phyloP scores from a whole-genome alignment of 1,140 invertebrate species.

The Orius laevigatus region DNA sequence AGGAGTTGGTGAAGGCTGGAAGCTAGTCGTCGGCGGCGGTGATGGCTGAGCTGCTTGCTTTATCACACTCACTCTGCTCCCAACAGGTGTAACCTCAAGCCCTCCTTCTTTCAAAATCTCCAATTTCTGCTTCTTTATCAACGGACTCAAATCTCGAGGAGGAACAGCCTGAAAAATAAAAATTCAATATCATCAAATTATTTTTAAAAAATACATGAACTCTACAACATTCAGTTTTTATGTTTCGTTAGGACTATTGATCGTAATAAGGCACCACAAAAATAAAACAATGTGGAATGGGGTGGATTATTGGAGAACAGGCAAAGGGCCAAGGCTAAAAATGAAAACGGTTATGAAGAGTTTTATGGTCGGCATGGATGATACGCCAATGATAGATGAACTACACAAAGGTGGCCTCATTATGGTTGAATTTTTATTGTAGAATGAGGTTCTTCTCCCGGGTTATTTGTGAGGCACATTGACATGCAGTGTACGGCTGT shows the following conservation, averaged over 20 bases:
- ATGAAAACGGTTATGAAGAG: too few species aligned
- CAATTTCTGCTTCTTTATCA: constrained; percentile 47
- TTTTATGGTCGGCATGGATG: too few species aligned
- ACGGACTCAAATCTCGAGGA: constrained; percentile 21
- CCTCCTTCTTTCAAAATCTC: constrained; percentile 56
- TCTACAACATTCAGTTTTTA: too few species aligned
- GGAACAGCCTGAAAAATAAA: constrained; percentile 19
- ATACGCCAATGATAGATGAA: too few species aligned
- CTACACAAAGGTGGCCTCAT: too few species aligned
- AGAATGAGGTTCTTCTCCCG: neutral
- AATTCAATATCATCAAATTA: constrained; percentile 8
- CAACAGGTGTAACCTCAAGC: constrained; percentile 48
- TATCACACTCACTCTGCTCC: constrained; percentile 2
- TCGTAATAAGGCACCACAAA: too few species aligned
- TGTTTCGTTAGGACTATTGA: too few species aligned
- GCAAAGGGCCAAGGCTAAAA: too few species aligned
- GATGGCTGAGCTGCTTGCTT: constrained; percentile 12
- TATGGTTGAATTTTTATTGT: too few species aligned
- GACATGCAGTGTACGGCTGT: neutral
- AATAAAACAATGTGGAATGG: too few species aligned
- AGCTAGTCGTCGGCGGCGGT: constrained; percentile 22
- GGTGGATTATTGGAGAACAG: too few species aligned
- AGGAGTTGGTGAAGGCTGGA: neutral
- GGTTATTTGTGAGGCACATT: neutral
- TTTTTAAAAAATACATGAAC: too few species aligned